Percentiles rank a stretch among this genome's conserved stretches.
Conservation (phyloP, 2,113 vertebrate species). For the Microtus ochrogaster region DNA sequence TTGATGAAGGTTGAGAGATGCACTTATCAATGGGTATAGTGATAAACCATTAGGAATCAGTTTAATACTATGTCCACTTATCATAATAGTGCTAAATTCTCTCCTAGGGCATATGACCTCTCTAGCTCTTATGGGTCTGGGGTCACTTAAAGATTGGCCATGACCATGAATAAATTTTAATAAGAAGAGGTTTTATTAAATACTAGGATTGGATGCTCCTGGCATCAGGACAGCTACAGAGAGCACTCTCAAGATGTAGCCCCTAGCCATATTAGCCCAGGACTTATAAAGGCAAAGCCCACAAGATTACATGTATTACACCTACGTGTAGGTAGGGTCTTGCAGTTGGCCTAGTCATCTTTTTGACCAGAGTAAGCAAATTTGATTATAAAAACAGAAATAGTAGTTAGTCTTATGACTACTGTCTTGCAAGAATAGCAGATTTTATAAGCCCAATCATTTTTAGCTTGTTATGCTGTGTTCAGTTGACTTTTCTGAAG, state of each 20-base stretch:
- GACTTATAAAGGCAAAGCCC: not conserved
- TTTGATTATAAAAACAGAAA: not conserved
- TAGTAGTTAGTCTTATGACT: not conserved
- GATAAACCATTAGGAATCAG: not conserved
- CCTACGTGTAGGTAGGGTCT: not conserved
- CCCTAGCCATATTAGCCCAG: not conserved
- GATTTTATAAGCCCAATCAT: not conserved
- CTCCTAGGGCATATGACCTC: not conserved
- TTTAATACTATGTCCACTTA: not conserved
- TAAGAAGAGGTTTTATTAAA: not conserved
- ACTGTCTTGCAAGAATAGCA: not conserved
- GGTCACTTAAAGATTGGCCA: not conserved
- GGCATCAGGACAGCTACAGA: not conserved
- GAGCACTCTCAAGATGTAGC: not conserved
- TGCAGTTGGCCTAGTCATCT: not conserved
- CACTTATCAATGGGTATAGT: not conserved
- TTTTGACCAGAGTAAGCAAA: not conserved
- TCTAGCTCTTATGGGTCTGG: not conserved
- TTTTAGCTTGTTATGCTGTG: not conserved
- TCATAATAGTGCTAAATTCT: not conserved
- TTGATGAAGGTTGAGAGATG: not conserved
- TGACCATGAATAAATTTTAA: not conserved
- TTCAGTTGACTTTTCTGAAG: not conserved
- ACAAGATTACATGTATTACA: not conserved
- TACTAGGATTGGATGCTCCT: not conserved